phyloP scores from a whole-genome alignment of 2,888 invertebrate genomes.

The Pollenia labialis region DNA sequence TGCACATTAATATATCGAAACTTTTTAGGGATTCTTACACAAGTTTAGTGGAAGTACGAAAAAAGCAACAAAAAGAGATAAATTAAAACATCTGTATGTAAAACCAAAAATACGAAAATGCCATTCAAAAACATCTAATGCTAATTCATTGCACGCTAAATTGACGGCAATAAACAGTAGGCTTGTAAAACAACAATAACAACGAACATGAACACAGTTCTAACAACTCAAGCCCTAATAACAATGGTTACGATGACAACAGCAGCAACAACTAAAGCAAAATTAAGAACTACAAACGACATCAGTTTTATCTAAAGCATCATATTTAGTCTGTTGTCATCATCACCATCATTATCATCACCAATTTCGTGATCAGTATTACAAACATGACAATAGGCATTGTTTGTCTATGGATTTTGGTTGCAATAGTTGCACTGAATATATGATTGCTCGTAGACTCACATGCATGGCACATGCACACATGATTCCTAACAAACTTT shows the following conservation, averaged over 20 bases:
- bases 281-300: not conserved
- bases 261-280: constrained; percentile 1
- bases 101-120: not conserved
- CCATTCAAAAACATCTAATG: constrained; percentile 31
- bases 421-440: constrained; percentile 31
- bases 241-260: constrained; percentile 2
- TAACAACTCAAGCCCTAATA: constrained; percentile 21
- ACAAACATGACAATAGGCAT: constrained; percentile 33
- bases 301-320: constrained; percentile 4
- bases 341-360: constrained; percentile 17
- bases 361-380: constrained; percentile 39
- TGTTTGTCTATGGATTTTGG: constrained; percentile 48
- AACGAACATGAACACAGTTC: not conserved
- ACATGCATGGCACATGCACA: not conserved
- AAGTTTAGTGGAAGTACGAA: not conserved
- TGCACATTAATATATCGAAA: constrained; percentile 1
- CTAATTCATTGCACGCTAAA: constrained; percentile 44
- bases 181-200: constrained; percentile 12
- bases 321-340: constrained; percentile 20
- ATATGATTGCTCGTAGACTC: constrained; percentile 12
- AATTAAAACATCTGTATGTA: too few relatives aligned
- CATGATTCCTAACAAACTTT: too few relatives aligned
- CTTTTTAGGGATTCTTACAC: not conserved
- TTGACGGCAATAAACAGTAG: constrained; percentile 45
- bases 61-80: not conserved